Conservation (phyloP, 2,888 invertebrate genomes). For the Nysson spinosus region DNA sequence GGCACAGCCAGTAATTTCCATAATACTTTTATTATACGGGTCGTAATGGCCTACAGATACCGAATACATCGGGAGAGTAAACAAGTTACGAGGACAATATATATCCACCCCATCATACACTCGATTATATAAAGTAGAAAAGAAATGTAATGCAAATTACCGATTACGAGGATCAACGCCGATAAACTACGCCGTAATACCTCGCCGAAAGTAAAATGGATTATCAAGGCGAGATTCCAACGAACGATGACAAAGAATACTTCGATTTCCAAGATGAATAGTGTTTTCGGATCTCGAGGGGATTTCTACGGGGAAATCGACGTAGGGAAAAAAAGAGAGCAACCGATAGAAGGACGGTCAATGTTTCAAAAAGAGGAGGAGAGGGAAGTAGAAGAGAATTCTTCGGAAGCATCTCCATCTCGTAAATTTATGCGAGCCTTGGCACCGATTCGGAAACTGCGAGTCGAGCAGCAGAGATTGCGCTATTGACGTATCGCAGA, state of each 20-base stretch:
- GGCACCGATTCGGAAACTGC: constrained; percentile 64
- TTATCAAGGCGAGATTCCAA: not conserved
- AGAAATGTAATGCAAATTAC: no score
- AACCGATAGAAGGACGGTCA: constrained; percentile 6
- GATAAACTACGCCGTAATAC: no score
- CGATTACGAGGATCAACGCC: no score
- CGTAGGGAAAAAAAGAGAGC: constrained; percentile 23
- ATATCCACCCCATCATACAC: not conserved
- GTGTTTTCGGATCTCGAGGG: constrained; percentile 9
- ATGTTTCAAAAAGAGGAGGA: constrained; percentile 4
- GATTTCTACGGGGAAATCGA: constrained; percentile 25
- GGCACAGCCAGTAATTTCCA: constrained; percentile 11
- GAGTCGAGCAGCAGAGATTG: constrained; percentile 61
- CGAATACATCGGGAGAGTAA: not conserved
- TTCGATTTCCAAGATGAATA: constrained; percentile 34
- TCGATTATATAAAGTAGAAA: not conserved
- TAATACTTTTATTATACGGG: constrained; percentile 11
- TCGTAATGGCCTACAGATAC: not conserved
- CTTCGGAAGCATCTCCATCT: constrained; percentile 47
- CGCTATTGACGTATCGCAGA: constrained; percentile 58
- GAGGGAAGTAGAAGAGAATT: constrained; percentile 24
- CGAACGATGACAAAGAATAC: constrained; percentile 12
- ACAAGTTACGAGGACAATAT: no score
- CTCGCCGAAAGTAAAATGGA: not conserved
- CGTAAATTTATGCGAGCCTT: constrained; percentile 69